Conservation (phyloP, 2,113 vertebrate genomes). For the Macrotus californicus region DNA sequence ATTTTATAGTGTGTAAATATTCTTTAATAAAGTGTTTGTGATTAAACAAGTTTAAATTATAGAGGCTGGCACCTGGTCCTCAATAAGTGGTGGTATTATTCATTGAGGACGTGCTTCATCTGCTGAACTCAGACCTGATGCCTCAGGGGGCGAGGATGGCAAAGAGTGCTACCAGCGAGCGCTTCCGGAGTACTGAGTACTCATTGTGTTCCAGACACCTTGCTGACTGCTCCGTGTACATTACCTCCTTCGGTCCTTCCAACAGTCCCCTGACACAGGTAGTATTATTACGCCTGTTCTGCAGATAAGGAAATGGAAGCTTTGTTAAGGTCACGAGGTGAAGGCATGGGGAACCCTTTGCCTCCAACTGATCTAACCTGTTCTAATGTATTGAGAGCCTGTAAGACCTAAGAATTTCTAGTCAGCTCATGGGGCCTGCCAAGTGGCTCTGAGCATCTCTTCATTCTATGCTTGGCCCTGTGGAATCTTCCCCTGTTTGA, state of each 20-base stretch:
- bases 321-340: neutral
- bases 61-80: neutral
- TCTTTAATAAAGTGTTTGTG: neutral
- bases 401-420: neutral
- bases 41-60: neutral
- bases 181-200: neutral
- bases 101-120: neutral
- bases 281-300: neutral
- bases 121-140: neutral
- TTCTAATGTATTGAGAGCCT: neutral
- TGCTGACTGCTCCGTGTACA: neutral
- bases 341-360: neutral
- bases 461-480: neutral
- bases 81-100: neutral
- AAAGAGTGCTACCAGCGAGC: neutral
- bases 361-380: neutral
- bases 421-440: neutral
- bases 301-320: neutral
- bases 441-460: neutral
- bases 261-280: neutral
- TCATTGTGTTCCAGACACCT: neutral
- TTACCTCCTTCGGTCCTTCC: neutral
- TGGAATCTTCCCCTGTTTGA: neutral
- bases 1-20: neutral
- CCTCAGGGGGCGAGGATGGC: neutral